phyloP scores from a whole-genome alignment of 2,797 vertebrate species.

The Labroides dimidiatus region DNA sequence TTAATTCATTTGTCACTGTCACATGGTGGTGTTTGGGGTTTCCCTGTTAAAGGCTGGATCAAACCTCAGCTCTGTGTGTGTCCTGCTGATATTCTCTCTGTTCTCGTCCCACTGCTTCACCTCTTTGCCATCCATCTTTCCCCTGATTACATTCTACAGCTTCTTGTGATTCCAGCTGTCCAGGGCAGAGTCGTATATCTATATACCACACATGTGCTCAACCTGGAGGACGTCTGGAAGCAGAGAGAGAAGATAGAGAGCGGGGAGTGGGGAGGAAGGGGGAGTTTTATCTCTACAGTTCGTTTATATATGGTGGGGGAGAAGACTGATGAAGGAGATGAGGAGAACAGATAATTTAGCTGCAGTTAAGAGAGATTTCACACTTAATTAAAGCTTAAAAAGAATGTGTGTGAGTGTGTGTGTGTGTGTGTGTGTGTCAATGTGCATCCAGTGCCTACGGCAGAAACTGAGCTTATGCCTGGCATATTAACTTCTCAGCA shows the following conservation, averaged over 20 bases:
- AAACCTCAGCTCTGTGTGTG: conserved; percentile 23
- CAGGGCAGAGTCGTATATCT: conserved; percentile 57
- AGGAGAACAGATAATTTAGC: conserved; percentile 57
- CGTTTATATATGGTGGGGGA: conserved; percentile 28
- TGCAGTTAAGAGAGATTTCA: conserved; percentile 59
- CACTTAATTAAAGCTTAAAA: conserved; percentile 57
- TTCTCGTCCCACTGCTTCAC: conserved; percentile 24
- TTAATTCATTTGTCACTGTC: conserved; percentile 48
- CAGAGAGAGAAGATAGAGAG: conserved; percentile 18
- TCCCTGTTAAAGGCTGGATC: conserved; percentile 29
- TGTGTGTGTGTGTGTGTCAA: not conserved
- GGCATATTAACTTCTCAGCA: conserved; percentile 58
- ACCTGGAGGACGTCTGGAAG: conserved; percentile 26
- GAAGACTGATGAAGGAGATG: conserved; percentile 43
- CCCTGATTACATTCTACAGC: conserved; percentile 59
- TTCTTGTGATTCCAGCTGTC: conserved; percentile 65
- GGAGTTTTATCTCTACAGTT: conserved; percentile 14
- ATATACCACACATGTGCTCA: conserved; percentile 17
- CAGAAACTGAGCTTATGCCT: conserved; percentile 43
- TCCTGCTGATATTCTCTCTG: conserved; percentile 19
- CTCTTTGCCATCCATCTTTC: conserved; percentile 59
- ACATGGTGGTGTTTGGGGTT: not conserved
- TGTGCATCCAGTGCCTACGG: conserved; percentile 33
- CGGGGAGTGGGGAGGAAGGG: not conserved
- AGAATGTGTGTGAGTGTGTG: conserved; percentile 8